phyloP scores from a whole-genome alignment of 2,113 vertebrate genomes.

The Sceloporus tristichus region DNA sequence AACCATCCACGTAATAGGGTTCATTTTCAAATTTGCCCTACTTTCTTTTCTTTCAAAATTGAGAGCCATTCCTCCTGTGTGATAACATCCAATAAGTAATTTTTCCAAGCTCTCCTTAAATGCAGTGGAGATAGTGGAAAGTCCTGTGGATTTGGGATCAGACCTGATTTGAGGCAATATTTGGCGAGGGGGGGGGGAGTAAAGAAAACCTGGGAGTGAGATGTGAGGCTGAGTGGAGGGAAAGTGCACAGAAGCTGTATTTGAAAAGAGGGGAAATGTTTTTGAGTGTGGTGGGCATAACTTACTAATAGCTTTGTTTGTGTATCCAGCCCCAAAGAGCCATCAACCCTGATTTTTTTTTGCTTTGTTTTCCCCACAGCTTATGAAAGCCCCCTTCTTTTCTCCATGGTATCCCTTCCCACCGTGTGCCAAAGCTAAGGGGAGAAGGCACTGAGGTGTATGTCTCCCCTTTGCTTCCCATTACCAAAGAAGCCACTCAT shows the following conservation, averaged over 20 bases:
- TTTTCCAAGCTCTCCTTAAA: no score
- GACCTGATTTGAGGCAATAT: not conserved
- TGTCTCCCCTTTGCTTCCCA: not conserved
- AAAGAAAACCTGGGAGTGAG: not conserved
- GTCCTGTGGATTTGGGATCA: no score
- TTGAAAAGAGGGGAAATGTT: not conserved
- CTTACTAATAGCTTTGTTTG: not conserved
- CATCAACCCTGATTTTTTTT: not conserved
- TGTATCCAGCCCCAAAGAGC: not conserved
- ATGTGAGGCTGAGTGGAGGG: not conserved
- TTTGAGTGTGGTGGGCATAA: not conserved
- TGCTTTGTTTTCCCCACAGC: conserved; percentile 12
- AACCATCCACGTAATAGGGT: no score
- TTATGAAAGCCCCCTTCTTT: not conserved
- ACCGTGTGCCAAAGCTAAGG: conserved; percentile 2
- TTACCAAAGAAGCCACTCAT: not conserved
- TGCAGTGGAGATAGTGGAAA: no score
- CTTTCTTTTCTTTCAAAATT: no score
- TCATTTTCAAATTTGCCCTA: no score
- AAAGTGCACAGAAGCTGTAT: not conserved
- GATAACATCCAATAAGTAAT: no score
- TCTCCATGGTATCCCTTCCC: conserved; percentile 2
- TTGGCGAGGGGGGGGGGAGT: not conserved
- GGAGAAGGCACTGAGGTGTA: not conserved
- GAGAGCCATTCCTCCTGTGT: no score